These are phyloP conservation scores for Silurus aristotelis DNA, from an alignment of 2,797 vertebrate genomes.

Conservation along the genomic window DNA sequence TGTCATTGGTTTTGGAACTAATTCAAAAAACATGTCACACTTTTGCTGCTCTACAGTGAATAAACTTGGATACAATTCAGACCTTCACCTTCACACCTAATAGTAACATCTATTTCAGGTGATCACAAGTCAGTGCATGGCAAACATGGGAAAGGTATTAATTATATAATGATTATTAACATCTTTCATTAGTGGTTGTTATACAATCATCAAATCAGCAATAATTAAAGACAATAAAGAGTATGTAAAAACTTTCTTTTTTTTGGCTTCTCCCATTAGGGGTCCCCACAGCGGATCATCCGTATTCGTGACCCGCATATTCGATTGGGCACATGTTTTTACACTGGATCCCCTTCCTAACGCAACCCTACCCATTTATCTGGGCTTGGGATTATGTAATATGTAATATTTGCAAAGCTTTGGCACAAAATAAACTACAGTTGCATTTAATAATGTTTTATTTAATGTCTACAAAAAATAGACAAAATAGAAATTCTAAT, in stretches of 20 bases:
- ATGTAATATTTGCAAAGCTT: too few relatives aligned
- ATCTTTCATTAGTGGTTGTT: too few relatives aligned
- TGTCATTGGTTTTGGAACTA: neutral
- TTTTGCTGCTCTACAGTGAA: neutral
- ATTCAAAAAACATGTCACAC: neutral
- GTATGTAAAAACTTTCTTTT: too few relatives aligned
- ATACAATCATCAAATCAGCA: too few relatives aligned
- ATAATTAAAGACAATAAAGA: too few relatives aligned
- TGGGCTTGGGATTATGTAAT: too few relatives aligned
- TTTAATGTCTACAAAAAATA: neutral
- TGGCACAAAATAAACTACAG: neutral
- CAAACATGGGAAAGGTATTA: neutral
- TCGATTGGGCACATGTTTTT: too few relatives aligned
- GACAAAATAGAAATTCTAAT: neutral
- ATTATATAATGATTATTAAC: neutral
- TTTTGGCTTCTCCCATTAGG: too few relatives aligned
- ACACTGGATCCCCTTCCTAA: too few relatives aligned
- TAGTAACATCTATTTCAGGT: neutral
- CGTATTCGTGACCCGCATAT: too few relatives aligned
- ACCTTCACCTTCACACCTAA: neutral
- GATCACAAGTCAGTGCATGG: neutral
- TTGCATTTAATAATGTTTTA: neutral
- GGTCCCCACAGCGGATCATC: too few relatives aligned
- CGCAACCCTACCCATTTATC: too few relatives aligned
- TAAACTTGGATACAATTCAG: neutral